phyloP scores from a whole-genome alignment of 2,797 vertebrate genomes.

The Bovichtus diacanthus region DNA sequence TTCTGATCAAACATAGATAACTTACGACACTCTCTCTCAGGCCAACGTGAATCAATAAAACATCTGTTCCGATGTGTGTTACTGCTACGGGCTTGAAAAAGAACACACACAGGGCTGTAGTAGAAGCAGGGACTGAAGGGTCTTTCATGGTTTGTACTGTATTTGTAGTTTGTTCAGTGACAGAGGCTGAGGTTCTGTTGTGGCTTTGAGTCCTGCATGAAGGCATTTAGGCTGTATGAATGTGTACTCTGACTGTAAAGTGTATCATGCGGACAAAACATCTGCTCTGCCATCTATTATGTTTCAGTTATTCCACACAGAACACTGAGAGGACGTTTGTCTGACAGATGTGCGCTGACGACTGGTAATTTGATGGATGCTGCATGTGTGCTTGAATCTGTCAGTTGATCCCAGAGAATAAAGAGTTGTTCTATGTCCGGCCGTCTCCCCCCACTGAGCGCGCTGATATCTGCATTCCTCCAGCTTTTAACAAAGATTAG shows the following conservation, averaged over 20 bases:
- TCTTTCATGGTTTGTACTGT: constrained; percentile 68
- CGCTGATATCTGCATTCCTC: constrained; percentile 27
- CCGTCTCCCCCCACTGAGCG: constrained; percentile 2
- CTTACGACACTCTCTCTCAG: constrained; percentile 44
- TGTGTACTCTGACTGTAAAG: constrained; percentile 49
- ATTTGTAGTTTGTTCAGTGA: constrained; percentile 74
- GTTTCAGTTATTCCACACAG: constrained; percentile 41
- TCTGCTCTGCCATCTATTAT: constrained; percentile 66
- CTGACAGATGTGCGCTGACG: constrained; percentile 59
- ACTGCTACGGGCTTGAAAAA: constrained; percentile 40
- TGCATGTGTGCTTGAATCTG: constrained; percentile 50
- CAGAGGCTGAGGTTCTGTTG: constrained; percentile 69
- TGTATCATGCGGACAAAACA: constrained; percentile 57
- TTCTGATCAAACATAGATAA: constrained; percentile 67
- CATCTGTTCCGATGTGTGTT: constrained; percentile 68
- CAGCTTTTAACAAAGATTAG: neutral
- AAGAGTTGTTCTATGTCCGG: constrained; percentile 11
- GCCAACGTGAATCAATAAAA: constrained; percentile 70
- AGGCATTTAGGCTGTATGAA: constrained; percentile 55
- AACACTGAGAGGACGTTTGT: constrained; percentile 45
- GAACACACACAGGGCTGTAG: constrained; percentile 58
- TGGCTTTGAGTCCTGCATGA: constrained; percentile 60
- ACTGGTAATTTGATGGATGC: constrained; percentile 53
- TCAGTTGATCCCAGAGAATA: constrained; percentile 33
- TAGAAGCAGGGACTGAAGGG: constrained; percentile 53